Evolutionary conservation across 1,140 invertebrate species (phyloP), one percentile per base, ranked within the genome.

Genomic region (Musca vetustissima): DNA sequence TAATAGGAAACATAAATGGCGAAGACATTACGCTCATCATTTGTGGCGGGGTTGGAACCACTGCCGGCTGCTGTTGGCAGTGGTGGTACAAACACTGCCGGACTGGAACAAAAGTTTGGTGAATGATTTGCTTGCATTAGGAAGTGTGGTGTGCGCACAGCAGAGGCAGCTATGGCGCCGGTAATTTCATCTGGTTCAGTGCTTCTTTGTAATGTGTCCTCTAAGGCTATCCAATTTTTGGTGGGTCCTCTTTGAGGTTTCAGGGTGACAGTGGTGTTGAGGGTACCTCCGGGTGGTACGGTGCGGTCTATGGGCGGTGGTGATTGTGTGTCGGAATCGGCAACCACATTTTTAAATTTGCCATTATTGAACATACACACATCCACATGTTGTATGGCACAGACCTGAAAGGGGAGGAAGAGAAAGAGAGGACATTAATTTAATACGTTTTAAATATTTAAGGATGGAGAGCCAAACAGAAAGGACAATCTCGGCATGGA

Each of bases 281-380:
- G 79, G 6, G 82, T 86, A 14, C 85, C 83, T 0, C 90, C 89
- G 0, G 90, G 87, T 4, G 85, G 80, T 1, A 93, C 85, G 0
- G 72, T 77, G 4, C 75, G 74, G 24, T 81, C 79, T 11, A 76
- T 73, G 0, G 78, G 75, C 1, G 78, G 74, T 0, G 72, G 22
- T 4, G 70, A 73, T 24, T 87, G 87, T 15, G 88, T 89, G 72
- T 94, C 93, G 21, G 95, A 84, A 64, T 93, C 86, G 1, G 97
- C 97, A 0, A 99, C 97, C 1, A 96, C 91, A 82, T 98, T 99
- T 84, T 99, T 99, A 84, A 99, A 99, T 84, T 98, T 98, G 0
- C 97, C 97, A 74, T 97, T 98, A 66, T 95, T 97, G 84, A 99
- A 99, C 89, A 99, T 96, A 83, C 97, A 98, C 0, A 99, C 98